These are phyloP conservation scores for Jordanella pulchra DNA, from an alignment of 2,797 vertebrate species.

Conservation along the genomic window DNA sequence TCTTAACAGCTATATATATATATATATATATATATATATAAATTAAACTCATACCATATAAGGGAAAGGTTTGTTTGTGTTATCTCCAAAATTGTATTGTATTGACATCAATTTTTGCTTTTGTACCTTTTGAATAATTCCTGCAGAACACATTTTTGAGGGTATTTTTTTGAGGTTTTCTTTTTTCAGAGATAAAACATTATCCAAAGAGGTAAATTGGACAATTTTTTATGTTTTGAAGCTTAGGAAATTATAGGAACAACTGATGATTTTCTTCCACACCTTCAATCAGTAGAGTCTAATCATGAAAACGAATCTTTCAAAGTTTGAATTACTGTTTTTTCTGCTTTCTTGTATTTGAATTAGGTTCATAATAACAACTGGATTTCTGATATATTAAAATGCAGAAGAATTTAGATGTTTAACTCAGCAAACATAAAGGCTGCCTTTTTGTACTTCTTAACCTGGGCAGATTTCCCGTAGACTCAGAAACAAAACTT, in stretches of 20 bases:
- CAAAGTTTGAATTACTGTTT: constrained; percentile 1
- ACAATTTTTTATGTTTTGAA: constrained; percentile 9
- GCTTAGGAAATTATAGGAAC: background rate
- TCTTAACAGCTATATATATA: background rate
- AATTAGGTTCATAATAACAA: background rate
- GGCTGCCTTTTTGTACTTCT: background rate
- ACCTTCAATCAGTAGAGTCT: constrained; percentile 1
- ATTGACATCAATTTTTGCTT: constrained; percentile 7
- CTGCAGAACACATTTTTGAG: background rate
- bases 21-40: too few relatives aligned
- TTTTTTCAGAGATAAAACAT: constrained; percentile 10
- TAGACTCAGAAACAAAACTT: background rate
- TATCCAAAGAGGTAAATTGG: constrained; percentile 7
- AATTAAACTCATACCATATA: background rate
- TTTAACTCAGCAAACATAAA: background rate
- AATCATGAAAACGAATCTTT: constrained; percentile 1
- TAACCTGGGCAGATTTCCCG: background rate
- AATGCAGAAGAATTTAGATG: background rate
- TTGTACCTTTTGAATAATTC: constrained; percentile 28
- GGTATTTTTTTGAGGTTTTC: background rate
- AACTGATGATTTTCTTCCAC: background rate
- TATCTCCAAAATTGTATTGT: constrained; percentile 6
- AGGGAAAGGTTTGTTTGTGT: constrained; percentile 9
- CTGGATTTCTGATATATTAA: constrained; percentile 1
- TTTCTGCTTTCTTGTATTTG: background rate